Percentiles rank a stretch among this genome's conserved stretches.
phyloP scores from a whole-genome alignment of 2,888 invertebrate genomes.

The Diloba caeruleocephala region DNA sequence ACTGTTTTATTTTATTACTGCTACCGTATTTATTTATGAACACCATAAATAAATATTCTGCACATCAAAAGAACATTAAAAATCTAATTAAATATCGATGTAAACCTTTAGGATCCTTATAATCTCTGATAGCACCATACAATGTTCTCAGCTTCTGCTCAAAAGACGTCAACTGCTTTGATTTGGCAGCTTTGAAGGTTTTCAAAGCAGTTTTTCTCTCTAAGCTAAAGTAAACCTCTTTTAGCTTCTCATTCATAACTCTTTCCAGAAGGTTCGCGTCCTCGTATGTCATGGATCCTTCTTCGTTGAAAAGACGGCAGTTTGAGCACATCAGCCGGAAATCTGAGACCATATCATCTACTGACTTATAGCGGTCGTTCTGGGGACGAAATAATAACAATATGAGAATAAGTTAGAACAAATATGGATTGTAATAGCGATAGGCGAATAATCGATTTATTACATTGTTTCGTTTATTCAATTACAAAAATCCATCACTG shows the following conservation, averaged over 20 bases:
- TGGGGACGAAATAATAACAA: too few relatives aligned
- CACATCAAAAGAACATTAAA: too few relatives aligned
- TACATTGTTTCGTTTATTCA: too few relatives aligned
- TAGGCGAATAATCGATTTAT: too few relatives aligned
- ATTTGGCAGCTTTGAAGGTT: slow-evolving; percentile 75
- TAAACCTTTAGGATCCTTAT: slow-evolving; percentile 89
- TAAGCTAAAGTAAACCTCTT: slow-evolving; percentile 91
- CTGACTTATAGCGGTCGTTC: slow-evolving; percentile 93
- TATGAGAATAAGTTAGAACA: too few relatives aligned
- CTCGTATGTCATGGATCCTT: slow-evolving; percentile 98
- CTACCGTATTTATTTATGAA: too few relatives aligned
- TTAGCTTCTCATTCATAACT: slow-evolving; percentile 94
- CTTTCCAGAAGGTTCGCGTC: slow-evolving; percentile 97
- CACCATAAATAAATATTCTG: too few relatives aligned
- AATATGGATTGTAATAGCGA: too few relatives aligned
- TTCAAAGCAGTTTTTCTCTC: slow-evolving; percentile 89
- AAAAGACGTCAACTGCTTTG: slow-evolving; percentile 87
- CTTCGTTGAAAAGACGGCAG: slow-evolving; percentile 98
- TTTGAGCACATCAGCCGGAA: slow-evolving; percentile 98
- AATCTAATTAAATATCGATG: background rate
- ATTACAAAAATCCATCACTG: too few relatives aligned
- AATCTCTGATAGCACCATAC: slow-evolving; percentile 97
- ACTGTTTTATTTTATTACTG: too few relatives aligned
- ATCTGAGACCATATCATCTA: slow-evolving; percentile 96
- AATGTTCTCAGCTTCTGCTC: slow-evolving; percentile 95